A percentile compares a stretch with the other conserved stretches of the same genome.
These are phyloP conservation scores for Oncorhynchus kisutch DNA, from an alignment of 2,113 vertebrate genomes.

Conservation along the genomic window DNA sequence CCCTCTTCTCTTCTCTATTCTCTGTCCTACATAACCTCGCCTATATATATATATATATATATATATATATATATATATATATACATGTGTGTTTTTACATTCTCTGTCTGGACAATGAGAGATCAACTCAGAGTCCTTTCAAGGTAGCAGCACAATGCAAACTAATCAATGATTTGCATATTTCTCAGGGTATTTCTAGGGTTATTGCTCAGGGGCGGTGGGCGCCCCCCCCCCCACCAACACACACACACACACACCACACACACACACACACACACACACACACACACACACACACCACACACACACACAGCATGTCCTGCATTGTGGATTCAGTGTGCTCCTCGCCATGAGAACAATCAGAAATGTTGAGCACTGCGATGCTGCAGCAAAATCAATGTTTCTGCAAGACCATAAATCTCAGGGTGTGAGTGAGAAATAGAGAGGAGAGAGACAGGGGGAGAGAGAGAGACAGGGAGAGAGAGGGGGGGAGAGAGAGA, in stretches of 20 bases:
- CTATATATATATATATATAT: neutral
- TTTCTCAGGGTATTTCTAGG: neutral
- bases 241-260: neutral
- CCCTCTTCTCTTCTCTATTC: neutral
- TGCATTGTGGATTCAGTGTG: neutral
- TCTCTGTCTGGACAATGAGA: neutral
- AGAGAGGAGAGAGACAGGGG: too few species aligned
- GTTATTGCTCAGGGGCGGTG: neutral
- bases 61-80: too few species aligned
- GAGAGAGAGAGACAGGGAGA: too few species aligned
- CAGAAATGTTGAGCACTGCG: neutral
- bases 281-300: too few species aligned
- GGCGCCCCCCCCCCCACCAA: neutral
- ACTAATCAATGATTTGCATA: slow-evolving; percentile 9
- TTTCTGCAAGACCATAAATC: neutral
- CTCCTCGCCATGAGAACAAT: neutral
- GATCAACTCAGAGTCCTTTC: neutral
- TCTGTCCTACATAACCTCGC: slow-evolving; percentile 15
- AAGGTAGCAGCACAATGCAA: neutral
- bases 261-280: slow-evolving; percentile 3
- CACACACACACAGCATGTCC: too few species aligned
- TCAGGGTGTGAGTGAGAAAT: neutral
- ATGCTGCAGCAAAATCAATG: neutral
- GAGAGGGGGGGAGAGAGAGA: too few species aligned
- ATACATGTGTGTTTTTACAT: too few species aligned